These are phyloP conservation scores for Alethe castanea DNA, from an alignment of 2,113 vertebrate species.

Conservation along the genomic window DNA sequence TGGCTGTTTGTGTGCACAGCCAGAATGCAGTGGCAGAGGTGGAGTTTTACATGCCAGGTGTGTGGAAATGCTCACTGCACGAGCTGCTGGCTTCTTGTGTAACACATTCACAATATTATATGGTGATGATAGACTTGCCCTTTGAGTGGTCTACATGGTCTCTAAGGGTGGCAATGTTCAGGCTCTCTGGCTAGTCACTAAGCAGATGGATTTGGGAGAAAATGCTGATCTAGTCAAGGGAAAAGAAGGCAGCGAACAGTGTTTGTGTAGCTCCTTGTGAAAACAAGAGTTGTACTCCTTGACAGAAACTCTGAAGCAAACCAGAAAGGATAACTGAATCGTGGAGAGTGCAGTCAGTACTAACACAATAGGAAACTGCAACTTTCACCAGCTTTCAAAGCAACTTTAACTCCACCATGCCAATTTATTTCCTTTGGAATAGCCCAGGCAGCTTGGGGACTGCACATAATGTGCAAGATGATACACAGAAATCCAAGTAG, in stretches of 20 bases:
- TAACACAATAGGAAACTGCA: background rate
- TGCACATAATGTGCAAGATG: background rate
- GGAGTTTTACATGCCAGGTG: background rate
- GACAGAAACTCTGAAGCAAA: background rate
- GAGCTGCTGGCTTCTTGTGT: background rate
- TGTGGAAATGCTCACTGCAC: background rate
- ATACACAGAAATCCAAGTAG: background rate
- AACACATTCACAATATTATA: background rate
- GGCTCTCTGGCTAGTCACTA: background rate
- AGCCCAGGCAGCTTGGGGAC: background rate
- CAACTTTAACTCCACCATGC: background rate
- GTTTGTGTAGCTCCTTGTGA: background rate
- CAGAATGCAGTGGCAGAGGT: background rate
- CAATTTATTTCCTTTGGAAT: background rate
- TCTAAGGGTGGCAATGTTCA: background rate
- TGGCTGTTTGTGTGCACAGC: background rate
- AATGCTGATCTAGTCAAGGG: background rate
- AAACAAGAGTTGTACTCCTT: background rate
- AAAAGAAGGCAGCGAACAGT: background rate
- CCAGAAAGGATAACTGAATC: background rate
- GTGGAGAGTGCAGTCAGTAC: background rate
- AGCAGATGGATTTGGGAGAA: background rate
- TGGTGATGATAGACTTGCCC: background rate
- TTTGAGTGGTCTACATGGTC: background rate
- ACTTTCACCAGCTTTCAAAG: background rate